Evolutionary conservation across 2,888 invertebrate genomes (phyloP), one percentile per base, ranked within the genome.

Genomic region (Mantis religiosa): DNA sequence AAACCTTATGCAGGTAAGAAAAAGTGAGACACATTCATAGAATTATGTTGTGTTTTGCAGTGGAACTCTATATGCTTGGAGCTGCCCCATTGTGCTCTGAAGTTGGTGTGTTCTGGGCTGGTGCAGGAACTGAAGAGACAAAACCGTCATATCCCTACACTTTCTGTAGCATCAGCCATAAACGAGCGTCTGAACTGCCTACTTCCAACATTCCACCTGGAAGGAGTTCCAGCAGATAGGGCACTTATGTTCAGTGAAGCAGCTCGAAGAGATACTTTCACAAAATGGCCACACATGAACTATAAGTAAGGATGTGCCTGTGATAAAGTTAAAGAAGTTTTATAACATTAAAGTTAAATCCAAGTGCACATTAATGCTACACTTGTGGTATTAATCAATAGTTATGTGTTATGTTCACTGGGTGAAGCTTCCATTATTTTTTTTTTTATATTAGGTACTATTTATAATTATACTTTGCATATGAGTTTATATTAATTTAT

Each of bases 231-330:
- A 54, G 92, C 92, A 82, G 95, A 95, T 91, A 93, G 95, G 89
- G 94, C 95, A 88, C 93, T 95, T 54, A 98, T 99, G 98, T 98
- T 97, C 93, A 98, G 98, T 91, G 99, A 99, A 93, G 97, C 97
- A 0, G 97, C 98, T 90, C 94, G 99, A 84, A 95, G 97, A 91
- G 97, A 98, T 92, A 98, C 99, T 0, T 99, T 99, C 93, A 96
- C 96, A 91, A 96, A 97, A 92, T 99, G 98, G 99, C 98, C 98
- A 3, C 98, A 98, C 92, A 98, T 98, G 97, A 98, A 98, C 93
- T 98, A 98, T 94, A 98, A 98, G 97, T 98, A 92, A 94, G 94
- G 93, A 85, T 84, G 90, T 85, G 3, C 2, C n/a, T 34, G 28
- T 25, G 20, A 71, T 6, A 71, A 71, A 71, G 20, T 71, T 71